Conservation (phyloP, 2,113 vertebrate genomes). For the Cyphomyrus plagiostoma region DNA sequence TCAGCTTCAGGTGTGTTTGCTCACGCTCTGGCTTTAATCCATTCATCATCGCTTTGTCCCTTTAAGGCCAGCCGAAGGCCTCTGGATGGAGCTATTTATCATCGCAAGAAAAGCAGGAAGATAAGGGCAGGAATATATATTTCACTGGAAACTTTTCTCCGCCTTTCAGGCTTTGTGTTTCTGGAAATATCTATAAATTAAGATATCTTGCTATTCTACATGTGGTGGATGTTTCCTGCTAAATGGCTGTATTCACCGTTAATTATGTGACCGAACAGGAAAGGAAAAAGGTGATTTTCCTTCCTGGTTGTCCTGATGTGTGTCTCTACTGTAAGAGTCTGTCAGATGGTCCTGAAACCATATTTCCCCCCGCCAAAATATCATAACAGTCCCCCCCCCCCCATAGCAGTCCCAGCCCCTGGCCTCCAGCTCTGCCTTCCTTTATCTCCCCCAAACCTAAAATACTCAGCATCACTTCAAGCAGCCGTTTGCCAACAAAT, state of each 20-base stretch:
- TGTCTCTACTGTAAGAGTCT: neutral
- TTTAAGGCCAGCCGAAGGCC: constrained; percentile 65
- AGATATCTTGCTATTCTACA: constrained; percentile 7
- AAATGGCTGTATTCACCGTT: neutral
- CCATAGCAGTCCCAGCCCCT: neutral
- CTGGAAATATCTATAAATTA: constrained; percentile 9
- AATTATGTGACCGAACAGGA: neutral
- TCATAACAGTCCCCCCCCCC: neutral
- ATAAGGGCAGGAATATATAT: constrained; percentile 53
- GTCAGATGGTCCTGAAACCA: neutral
- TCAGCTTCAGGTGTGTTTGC: constrained; percentile 68
- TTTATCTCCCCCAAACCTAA: neutral
- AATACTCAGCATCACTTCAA: neutral
- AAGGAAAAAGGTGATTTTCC: neutral
- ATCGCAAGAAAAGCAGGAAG: constrained; percentile 52
- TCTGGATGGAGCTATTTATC: constrained; percentile 65
- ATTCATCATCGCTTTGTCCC: constrained; percentile 75
- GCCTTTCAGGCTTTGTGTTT: constrained; percentile 16
- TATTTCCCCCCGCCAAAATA: neutral
- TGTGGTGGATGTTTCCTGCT: constrained; percentile 19
- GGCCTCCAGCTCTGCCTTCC: neutral
- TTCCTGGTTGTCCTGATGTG: neutral
- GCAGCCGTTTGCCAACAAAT: neutral
- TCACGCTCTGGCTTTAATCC: constrained; percentile 67
- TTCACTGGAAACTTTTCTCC: constrained; percentile 47